These are phyloP conservation scores for Dynastes tityus DNA, from an alignment of 2,888 invertebrate genomes.

Conservation along the genomic window DNA sequence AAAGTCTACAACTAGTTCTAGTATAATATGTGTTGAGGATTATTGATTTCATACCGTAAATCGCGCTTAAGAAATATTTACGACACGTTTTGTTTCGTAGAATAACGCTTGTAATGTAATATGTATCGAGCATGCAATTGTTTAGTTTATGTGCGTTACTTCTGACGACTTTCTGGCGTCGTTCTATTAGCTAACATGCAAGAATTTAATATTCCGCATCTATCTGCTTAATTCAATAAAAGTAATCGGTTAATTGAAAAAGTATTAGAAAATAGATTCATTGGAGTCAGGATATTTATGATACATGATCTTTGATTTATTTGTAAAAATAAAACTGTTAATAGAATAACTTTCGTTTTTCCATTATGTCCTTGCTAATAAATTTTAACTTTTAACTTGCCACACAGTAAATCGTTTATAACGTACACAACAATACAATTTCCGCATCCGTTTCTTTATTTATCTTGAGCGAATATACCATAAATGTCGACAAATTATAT, in stretches of 20 bases:
- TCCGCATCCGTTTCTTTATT: background rate
- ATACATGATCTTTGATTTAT: background rate
- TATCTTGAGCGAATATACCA: background rate
- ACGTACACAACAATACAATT: background rate
- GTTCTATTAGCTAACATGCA: background rate
- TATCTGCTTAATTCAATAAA: background rate
- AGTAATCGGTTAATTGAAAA: background rate
- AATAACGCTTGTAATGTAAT: background rate
- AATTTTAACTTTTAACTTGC: no score
- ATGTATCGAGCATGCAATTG: slow-evolving; percentile 3
- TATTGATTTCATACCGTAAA: no score
- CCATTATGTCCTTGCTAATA: no score
- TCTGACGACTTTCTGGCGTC: slow-evolving; percentile 16
- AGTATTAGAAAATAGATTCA: no score
- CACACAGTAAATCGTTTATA: no score
- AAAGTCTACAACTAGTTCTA: no score
- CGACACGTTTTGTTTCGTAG: background rate
- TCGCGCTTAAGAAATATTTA: no score
- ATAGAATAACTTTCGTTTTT: no score
- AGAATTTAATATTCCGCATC: slow-evolving; percentile 12
- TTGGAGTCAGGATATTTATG: background rate
- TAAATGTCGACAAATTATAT: slow-evolving; percentile 20
- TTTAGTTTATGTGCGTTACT: slow-evolving; percentile 10
- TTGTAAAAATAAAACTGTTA: background rate
- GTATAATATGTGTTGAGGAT: no score